Evolutionary conservation across 2,113 vertebrate genomes (phyloP).

Genomic region (Neogobius melanostomus): DNA sequence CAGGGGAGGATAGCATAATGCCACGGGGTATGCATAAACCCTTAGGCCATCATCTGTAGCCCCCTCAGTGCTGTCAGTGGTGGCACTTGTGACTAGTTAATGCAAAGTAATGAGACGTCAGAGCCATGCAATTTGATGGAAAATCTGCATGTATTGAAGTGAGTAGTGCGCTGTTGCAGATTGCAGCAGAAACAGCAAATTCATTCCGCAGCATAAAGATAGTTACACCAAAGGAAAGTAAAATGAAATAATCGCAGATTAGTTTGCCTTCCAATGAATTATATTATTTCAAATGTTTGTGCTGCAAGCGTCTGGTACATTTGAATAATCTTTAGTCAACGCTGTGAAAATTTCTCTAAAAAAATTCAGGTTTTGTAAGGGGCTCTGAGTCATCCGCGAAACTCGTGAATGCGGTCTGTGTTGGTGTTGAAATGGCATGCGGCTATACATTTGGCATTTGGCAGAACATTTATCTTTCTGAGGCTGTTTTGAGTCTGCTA

Average conservation of each 20-base stretch:
- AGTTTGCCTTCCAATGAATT: constrained; percentile 29
- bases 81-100: constrained; percentile 49
- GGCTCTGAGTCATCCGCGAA: constrained; percentile 42
- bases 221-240: constrained; percentile 24
- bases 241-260: constrained; percentile 16
- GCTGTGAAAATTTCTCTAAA: constrained; percentile 9
- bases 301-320: constrained; percentile 41
- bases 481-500: constrained; percentile 20
- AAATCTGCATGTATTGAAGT: constrained; percentile 25
- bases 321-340: constrained; percentile 55
- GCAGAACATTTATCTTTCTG: constrained; percentile 32
- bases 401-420: constrained; percentile 31
- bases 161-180: constrained; percentile 1
- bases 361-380: constrained; percentile 9
- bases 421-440: constrained; percentile 44
- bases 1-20: constrained; percentile 23
- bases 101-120: constrained; percentile 55
- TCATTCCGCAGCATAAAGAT: constrained; percentile 11
- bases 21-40: constrained; percentile 50
- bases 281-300: constrained; percentile 25
- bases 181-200: constrained; percentile 15
- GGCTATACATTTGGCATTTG: constrained; percentile 26
- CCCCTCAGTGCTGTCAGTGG: constrained; percentile 52
- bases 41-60: constrained; percentile 48
- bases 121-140: constrained; percentile 26